Evolutionary conservation across 2,888 invertebrate species (phyloP), one percentile per base, ranked within the genome.

Genomic region (Achlya flavicornis): DNA sequence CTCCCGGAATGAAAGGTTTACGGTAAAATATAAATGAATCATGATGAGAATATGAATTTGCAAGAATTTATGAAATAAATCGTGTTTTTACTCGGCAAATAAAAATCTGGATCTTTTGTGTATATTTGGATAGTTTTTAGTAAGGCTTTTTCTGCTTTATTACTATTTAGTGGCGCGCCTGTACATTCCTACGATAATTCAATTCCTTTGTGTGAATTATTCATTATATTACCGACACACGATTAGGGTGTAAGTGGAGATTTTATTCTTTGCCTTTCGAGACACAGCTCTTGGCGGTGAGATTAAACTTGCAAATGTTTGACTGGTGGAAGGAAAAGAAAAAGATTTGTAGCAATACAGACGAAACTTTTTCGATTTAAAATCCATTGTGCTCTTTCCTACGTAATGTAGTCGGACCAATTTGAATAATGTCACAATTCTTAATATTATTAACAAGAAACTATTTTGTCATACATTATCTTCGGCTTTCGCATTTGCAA

Each of bases 191-290:
- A 41, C 41, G 74, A 74, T 80, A 79, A 86, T 86, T 86, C 85
- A 84, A 85, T 86, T 81, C 76, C 75, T 69, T 67, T 67, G 63
- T 64, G 53, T 86, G 85, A 83, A 84, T 86, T 67, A 86, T 86
- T 85, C 85, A 86, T 60, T 81, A 70, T 65, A 69, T 65, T 66
- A 71, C 71, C 77, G 71, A 78, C 76, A 75, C 75, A 70, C 77
- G 84, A 86, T 85, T 85, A 84, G 76, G 78, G 77, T 78, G 80
- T 78, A 74, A 77, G 73, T 73, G 74, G 71, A 53, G 71, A 81
- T 78, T 81, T 83, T 80, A 77, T 79, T 79, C 60, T 60, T 60
- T 53, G 61, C 53, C 61, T 16, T 61, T 16, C 58, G 38, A 58
- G 19, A 26, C 19, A 53, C 16, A 35, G 35, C 58, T 19, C 43